These are phyloP conservation scores for Fissipunctia ypsillon DNA, from an alignment of 2,888 invertebrate genomes.

Conservation along the genomic window DNA sequence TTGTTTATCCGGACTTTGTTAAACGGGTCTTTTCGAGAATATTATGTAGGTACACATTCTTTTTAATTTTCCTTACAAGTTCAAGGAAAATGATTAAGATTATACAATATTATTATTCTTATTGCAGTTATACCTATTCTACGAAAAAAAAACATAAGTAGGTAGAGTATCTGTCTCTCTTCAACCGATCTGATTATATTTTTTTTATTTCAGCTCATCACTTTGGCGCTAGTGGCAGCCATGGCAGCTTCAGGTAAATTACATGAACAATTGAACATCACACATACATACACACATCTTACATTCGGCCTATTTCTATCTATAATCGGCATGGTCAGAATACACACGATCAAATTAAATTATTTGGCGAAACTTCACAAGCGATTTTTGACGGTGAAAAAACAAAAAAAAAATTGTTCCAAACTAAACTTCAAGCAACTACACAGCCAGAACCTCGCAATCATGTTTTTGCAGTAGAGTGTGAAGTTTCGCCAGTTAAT, in stretches of 20 bases:
- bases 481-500: neutral
- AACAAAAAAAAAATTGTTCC: neutral
- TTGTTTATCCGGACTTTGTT: no score
- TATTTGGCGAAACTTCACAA: no score
- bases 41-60: no score
- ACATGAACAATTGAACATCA: neutral
- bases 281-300: no score
- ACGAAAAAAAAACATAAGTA: neutral
- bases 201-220: constrained; percentile 48
- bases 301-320: neutral
- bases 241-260: constrained; percentile 55
- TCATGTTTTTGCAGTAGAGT: neutral
- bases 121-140: neutral
- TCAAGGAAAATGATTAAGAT: neutral
- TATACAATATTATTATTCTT: neutral
- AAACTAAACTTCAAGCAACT: neutral
- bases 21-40: no score
- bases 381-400: neutral
- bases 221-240: constrained; percentile 51
- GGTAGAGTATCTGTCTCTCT: neutral
- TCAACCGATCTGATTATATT: neutral
- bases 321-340: neutral
- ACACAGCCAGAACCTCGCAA: neutral
- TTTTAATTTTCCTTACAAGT: neutral
- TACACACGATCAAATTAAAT: neutral